These are phyloP conservation scores for Drosophila hawaiiensis DNA, from an alignment of 2,888 invertebrate genomes.

Conservation along the genomic window DNA sequence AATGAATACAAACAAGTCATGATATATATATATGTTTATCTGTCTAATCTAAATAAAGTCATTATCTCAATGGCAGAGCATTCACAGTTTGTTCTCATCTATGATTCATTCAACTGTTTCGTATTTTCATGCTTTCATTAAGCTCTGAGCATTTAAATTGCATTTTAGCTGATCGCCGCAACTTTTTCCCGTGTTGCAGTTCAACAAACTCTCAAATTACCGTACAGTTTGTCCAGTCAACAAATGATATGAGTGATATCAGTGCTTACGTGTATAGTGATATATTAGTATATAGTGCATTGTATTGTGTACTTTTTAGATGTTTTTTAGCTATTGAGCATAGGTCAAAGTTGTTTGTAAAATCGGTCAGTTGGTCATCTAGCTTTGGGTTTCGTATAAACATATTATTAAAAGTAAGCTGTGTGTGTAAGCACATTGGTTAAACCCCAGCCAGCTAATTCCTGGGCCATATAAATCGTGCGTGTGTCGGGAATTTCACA, in stretches of 20 bases:
- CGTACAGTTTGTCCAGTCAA: slow-evolving; percentile 38
- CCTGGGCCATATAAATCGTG: slow-evolving; percentile 16
- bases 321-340: not conserved
- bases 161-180: slow-evolving; percentile 61
- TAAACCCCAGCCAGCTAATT: not conserved
- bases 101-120: not conserved
- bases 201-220: slow-evolving; percentile 76
- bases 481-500: slow-evolving; percentile 54
- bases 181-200: slow-evolving; percentile 55
- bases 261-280: not conserved
- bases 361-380: slow-evolving; percentile 67
- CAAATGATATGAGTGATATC: slow-evolving; percentile 13
- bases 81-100: not conserved
- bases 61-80: slow-evolving; percentile 20
- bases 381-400: slow-evolving; percentile 48
- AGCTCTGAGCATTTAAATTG: slow-evolving; percentile 2
- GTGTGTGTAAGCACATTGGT: not conserved
- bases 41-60: not conserved
- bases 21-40: not conserved
- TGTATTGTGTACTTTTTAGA: not conserved
- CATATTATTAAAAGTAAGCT: slow-evolving; percentile 5
- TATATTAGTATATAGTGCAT: not conserved
- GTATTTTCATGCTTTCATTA: not conserved
- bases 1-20: not conserved
- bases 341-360: slow-evolving; percentile 19